Conservation (phyloP, 2,113 vertebrate species). For the Phylloscopus whistleri region DNA sequence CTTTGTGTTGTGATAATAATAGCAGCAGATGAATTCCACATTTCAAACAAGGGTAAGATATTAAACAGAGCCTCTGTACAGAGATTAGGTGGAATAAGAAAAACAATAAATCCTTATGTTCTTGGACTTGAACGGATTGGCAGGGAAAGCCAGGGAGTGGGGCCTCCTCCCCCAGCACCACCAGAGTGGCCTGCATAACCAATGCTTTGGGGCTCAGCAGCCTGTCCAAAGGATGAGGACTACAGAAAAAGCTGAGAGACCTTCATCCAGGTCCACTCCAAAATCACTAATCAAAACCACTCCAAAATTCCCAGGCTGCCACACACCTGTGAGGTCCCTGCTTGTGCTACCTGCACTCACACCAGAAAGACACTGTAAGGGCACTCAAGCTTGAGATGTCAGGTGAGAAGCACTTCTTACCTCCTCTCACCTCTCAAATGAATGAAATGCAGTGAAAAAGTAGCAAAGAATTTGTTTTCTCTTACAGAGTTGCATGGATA, state of each 20-base stretch:
- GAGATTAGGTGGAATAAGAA: neutral
- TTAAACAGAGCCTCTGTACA: slow-evolving; percentile 18
- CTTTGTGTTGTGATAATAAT: slow-evolving; percentile 20
- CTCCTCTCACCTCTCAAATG: neutral
- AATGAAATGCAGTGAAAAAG: neutral
- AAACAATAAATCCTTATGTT: slow-evolving; percentile 5
- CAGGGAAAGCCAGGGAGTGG: neutral
- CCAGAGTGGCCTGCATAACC: neutral
- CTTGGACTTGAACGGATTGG: neutral
- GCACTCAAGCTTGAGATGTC: neutral
- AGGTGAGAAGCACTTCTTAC: neutral
- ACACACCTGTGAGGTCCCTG: neutral
- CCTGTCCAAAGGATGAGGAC: neutral
- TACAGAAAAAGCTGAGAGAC: neutral
- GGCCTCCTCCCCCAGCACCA: neutral
- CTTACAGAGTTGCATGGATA: neutral
- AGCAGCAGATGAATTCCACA: slow-evolving; percentile 30
- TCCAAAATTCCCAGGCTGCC: neutral
- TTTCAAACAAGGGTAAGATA: slow-evolving; percentile 42
- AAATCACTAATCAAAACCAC: no score
- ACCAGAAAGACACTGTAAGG: neutral
- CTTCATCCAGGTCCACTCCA: neutral
- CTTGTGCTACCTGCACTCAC: neutral
- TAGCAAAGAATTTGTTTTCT: neutral
- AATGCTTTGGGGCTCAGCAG: neutral